These are phyloP conservation scores for Macrotrachela quadricornifera DNA, from an alignment of 1,140 invertebrate species.

Conservation along the genomic window DNA sequence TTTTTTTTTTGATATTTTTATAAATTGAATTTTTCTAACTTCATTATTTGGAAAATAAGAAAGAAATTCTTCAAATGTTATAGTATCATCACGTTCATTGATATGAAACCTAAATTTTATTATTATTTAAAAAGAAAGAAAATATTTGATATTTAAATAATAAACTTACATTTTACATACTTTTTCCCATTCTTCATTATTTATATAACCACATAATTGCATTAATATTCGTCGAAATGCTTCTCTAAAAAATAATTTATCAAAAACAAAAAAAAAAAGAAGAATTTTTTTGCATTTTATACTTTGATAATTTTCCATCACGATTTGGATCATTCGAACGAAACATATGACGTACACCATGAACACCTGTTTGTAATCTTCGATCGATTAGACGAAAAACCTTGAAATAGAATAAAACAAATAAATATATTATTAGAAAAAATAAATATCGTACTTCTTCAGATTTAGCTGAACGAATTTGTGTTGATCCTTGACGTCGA, in stretches of 20 bases:
- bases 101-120: neutral
- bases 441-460: too few relatives aligned
- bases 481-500: too few relatives aligned
- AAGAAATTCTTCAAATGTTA: conserved; percentile 6
- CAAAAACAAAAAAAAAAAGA: neutral
- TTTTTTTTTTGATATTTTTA: too few relatives aligned
- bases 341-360: conserved; percentile 6
- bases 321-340: neutral
- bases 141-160: neutral
- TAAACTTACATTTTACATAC: neutral
- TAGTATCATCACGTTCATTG: neutral
- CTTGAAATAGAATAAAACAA: neutral
- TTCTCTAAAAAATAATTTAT: neutral
- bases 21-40: neutral
- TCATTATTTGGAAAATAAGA: neutral
- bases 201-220: conserved; percentile 4
- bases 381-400: conserved; percentile 1
- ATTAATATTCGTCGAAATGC: neutral
- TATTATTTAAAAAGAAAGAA: too few relatives aligned
- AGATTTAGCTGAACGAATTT: too few relatives aligned
- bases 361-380: neutral
- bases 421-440: too few relatives aligned
- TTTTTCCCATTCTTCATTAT: conserved; percentile 6
- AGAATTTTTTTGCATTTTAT: neutral
- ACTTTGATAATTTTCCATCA: neutral